These are phyloP conservation scores for Ardeotis arabs DNA, from an alignment of 2,113 vertebrate genomes.

Conservation along the genomic window DNA sequence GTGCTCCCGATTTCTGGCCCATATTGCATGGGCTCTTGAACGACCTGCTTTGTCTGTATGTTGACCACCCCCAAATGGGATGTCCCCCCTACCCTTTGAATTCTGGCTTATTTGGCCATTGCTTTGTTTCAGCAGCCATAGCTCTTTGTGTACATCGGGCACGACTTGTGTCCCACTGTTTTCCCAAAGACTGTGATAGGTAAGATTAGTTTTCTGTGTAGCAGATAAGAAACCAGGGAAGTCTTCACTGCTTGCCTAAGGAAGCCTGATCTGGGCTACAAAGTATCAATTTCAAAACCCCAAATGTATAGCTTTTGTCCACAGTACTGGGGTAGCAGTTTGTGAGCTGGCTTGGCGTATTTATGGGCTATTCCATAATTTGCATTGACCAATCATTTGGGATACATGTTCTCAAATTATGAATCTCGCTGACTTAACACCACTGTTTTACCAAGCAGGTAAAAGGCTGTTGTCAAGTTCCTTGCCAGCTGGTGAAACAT, in stretches of 20 bases:
- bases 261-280: not conserved
- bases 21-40: not conserved
- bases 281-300: not conserved
- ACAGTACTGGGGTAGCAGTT: not conserved
- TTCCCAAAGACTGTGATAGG: not conserved
- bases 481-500: not conserved
- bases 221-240: not conserved
- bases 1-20: not conserved
- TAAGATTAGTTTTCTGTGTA: not conserved
- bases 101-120: not conserved
- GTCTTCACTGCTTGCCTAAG: not conserved
- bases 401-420: not conserved
- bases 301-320: not conserved
- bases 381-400: not conserved
- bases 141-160: not conserved
- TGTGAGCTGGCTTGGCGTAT: not conserved
- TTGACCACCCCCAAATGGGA: rapidly evolving
- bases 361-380: not conserved
- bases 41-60: not conserved
- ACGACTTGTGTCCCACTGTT: not conserved
- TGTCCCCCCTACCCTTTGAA: not conserved
- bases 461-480: not conserved
- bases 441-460: not conserved
- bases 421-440: not conserved
- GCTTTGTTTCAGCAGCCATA: not conserved